These are phyloP conservation scores for Xiphophorus hellerii DNA, from an alignment of 2,113 vertebrate species.

Conservation along the genomic window DNA sequence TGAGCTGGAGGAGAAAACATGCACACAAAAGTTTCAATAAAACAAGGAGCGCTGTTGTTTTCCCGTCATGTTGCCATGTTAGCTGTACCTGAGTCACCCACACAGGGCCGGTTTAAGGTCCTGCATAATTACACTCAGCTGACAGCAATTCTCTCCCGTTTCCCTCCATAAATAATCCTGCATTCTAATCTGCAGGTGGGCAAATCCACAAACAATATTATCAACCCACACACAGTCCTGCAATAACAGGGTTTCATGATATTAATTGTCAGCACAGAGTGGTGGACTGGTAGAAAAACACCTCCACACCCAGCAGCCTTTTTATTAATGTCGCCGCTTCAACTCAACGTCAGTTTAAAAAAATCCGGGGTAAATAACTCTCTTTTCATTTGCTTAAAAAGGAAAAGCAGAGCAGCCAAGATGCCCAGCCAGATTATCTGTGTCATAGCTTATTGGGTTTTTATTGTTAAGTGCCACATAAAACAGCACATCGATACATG, in stretches of 20 bases:
- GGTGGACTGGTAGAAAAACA: constrained; percentile 57
- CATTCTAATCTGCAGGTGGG: constrained; percentile 56
- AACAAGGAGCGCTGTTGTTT: constrained; percentile 32
- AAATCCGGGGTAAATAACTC: constrained; percentile 36
- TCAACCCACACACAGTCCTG: constrained; percentile 64
- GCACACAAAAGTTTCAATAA: constrained; percentile 43
- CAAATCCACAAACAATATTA: constrained; percentile 67
- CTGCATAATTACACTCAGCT: constrained; percentile 62
- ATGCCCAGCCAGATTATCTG: constrained; percentile 66
- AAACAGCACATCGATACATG: constrained; percentile 71
- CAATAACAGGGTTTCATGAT: constrained; percentile 52
- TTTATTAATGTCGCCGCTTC: constrained; percentile 61
- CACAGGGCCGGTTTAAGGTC: constrained; percentile 49
- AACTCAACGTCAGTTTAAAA: constrained; percentile 62
- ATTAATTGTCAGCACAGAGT: constrained; percentile 39
- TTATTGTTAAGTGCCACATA: constrained; percentile 75
- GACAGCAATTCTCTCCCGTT: constrained; percentile 57
- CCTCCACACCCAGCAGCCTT: constrained; percentile 37
- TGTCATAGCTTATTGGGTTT: constrained; percentile 75
- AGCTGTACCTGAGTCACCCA: constrained; percentile 55
- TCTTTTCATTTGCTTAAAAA: constrained; percentile 61
- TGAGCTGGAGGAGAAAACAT: neutral
- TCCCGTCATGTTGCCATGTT: constrained; percentile 28
- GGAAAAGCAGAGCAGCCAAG: constrained; percentile 55
- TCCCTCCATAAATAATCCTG: constrained; percentile 67